Evolutionary conservation across 2,113 vertebrate genomes (phyloP).

Genomic region (Ammodytes marinus): DNA sequence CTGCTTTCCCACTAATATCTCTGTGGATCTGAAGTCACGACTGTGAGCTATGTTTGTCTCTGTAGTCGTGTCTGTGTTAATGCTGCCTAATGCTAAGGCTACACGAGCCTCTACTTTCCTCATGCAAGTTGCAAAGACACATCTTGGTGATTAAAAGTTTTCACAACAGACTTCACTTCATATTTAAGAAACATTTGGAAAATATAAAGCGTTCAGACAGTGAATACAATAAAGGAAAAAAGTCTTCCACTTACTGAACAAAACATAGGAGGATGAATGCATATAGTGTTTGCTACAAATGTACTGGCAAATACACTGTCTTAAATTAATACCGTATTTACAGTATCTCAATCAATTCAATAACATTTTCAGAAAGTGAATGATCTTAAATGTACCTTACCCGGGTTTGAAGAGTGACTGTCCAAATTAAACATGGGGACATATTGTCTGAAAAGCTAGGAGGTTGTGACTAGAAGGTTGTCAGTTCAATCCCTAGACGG

Average conservation of each 20-base stretch:
- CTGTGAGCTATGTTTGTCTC: slow-evolving; percentile 9
- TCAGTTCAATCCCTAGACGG: no score
- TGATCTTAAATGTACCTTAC: no score
- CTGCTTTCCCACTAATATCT: slow-evolving; percentile 15
- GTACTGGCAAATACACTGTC: no score
- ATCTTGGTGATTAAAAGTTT: not conserved
- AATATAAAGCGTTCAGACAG: not conserved
- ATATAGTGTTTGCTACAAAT: not conserved
- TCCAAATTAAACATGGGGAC: no score
- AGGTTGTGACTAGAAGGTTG: no score
- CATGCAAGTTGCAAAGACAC: not conserved
- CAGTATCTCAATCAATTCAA: no score
- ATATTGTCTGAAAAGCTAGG: no score
- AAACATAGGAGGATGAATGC: not conserved
- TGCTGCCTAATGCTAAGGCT: not conserved
- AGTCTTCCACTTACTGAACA: not conserved
- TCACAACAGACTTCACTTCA: not conserved
- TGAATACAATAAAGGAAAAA: not conserved
- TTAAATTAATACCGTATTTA: no score
- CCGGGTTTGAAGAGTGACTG: no score
- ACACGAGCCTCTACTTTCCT: not conserved
- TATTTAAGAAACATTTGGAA: not conserved
- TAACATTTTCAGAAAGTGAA: no score
- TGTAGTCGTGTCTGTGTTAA: slow-evolving; percentile 6
- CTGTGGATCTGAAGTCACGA: slow-evolving; percentile 30